Conservation (phyloP, 2,113 vertebrate species). For the Saguinus imperator region DNA sequence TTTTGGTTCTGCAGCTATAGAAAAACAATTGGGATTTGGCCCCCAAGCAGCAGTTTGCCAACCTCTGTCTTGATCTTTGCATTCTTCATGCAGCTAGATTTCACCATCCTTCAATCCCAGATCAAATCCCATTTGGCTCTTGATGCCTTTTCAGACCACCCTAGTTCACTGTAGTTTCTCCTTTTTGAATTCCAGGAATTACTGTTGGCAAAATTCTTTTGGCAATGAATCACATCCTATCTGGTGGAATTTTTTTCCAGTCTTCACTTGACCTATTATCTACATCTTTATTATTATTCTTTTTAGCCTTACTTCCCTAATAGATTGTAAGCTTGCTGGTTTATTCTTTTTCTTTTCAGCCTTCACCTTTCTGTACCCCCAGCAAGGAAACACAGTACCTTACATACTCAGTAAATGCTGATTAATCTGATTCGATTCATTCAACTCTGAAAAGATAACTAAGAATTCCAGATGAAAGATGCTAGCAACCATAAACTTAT, state of each 20-base stretch:
- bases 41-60: not conserved
- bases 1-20: not conserved
- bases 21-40: not conserved
- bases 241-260: not conserved
- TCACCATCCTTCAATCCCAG: not conserved
- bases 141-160: not conserved
- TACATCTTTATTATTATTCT: constrained; percentile 17
- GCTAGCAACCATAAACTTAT: not conserved
- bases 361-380: not conserved
- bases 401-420: not conserved
- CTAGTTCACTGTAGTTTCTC: not conserved
- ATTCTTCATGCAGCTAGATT: not conserved
- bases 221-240: not conserved
- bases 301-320: constrained; percentile 2
- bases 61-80: not conserved
- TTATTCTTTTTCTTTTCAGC: not conserved
- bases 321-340: not conserved
- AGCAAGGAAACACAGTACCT: not conserved
- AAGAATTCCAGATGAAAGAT: not conserved
- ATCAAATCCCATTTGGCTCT: not conserved
- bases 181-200: not conserved
- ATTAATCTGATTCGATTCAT: not conserved
- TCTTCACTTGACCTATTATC: not conserved
- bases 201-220: not conserved
- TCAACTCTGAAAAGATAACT: not conserved